These are phyloP conservation scores for Agrypnia vestita DNA, from an alignment of 1,140 invertebrate species.

Conservation along the genomic window DNA sequence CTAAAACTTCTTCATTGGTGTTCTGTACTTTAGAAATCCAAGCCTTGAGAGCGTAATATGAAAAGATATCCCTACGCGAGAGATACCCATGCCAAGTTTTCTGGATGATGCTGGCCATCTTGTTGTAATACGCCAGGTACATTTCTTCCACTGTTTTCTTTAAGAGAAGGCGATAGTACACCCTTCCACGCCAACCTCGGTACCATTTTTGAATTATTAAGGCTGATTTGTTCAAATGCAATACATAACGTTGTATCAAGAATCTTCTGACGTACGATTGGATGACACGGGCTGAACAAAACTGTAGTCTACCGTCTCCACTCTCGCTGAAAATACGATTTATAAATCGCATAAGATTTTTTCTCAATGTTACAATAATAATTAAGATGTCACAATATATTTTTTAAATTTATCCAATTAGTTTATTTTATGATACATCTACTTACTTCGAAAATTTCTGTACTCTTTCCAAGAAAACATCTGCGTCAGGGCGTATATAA, in stretches of 20 bases:
- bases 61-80: conserved; percentile 67
- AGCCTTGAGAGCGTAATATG: conserved; percentile 66
- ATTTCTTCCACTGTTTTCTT: conserved; percentile 37
- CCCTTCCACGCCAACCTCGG: conserved; percentile 32
- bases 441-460: conserved; percentile 39
- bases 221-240: conserved; percentile 31
- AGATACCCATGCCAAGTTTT: conserved; percentile 68
- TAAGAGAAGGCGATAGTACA: conserved; percentile 5
- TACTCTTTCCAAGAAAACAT: conserved; percentile 27
- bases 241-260: conserved; percentile 34
- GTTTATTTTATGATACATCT: background rate
- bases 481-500: conserved; percentile 22
- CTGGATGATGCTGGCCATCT: conserved; percentile 60
- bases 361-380: background rate
- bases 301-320: background rate
- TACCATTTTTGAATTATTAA: conserved; percentile 46
- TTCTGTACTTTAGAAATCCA: conserved; percentile 67
- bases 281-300: conserved; percentile 15
- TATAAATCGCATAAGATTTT: background rate
- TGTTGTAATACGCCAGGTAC: conserved; percentile 31
- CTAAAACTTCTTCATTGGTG: conserved; percentile 65
- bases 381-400: no score
- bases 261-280: conserved; percentile 47
- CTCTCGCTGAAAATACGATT: conserved; percentile 20
- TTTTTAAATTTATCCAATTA: no score